Evolutionary conservation across 2,888 invertebrate genomes (phyloP).

Genomic region (Orthosia incerta): DNA sequence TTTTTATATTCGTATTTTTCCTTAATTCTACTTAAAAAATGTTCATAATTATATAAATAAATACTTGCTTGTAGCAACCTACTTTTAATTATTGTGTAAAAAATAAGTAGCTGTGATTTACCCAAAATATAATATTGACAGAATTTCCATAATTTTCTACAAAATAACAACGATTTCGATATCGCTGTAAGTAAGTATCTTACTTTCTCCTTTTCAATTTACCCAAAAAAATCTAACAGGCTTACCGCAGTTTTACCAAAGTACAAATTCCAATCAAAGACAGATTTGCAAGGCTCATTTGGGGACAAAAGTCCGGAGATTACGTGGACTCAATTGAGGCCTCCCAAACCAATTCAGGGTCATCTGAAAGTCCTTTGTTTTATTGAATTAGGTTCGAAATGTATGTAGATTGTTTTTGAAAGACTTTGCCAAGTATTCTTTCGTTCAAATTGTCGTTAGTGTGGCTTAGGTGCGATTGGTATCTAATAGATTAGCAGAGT

Average conservation of each 20-base stretch:
- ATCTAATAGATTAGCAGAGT: background rate
- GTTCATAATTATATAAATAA: too few relatives aligned
- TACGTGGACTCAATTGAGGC: conserved; percentile 10
- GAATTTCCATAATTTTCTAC: background rate
- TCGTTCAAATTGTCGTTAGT: conserved; percentile 1
- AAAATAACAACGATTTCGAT: background rate
- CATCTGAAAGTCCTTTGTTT: conserved; percentile 31
- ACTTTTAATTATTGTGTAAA: too few relatives aligned
- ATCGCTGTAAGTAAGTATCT: background rate
- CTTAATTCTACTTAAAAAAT: too few relatives aligned
- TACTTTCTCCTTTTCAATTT: background rate
- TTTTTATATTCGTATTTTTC: too few relatives aligned
- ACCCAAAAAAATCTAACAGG: conserved; percentile 10
- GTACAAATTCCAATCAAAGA: conserved; percentile 50
- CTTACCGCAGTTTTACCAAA: conserved; percentile 41
- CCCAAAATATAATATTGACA: too few relatives aligned
- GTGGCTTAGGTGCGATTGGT: background rate
- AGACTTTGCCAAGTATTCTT: conserved; percentile 5
- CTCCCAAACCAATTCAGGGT: conserved; percentile 20
- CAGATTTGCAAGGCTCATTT: conserved; percentile 57
- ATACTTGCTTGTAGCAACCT: too few relatives aligned
- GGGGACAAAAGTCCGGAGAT: conserved; percentile 28
- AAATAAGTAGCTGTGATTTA: too few relatives aligned
- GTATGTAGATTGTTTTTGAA: conserved; percentile 43
- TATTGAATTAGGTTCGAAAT: conserved; percentile 49